Base-by-base conservation (phyloP, 2,113 vertebrate genomes). In the Cacatua alba region DNA sequence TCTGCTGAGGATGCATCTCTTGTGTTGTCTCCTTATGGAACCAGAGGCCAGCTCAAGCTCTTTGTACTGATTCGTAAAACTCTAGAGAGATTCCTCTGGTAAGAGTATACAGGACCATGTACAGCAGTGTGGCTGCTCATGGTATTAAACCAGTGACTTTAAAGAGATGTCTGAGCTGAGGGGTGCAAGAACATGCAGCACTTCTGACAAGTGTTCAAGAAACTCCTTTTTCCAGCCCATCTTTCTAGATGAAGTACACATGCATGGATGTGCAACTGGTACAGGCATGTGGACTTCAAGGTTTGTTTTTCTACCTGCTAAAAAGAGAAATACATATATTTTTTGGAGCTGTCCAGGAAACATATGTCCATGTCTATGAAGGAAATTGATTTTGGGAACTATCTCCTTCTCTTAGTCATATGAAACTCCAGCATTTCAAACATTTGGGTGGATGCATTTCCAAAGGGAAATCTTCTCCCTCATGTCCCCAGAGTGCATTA, bases 271-370 rank as follows among this genome's bases (percentile, higher is more conserved):
- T 46, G 65, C 46, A 77, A 46, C 26, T 20, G 15, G 31, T 17
- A 39, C 33, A 75, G 51, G 7, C 18, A 65, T 0, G 3, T 8
- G 24, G 25, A 23, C 25, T 63, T 70, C 5, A 35, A 88, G 46
- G 13, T 59, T 75, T 63, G 12, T 14, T 92, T 82, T 87, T 37
- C n/a, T 76, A 62, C 29, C 26, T 52, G 16, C 31, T 85, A 35
- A 65, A 81, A 65, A 85, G 37, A 81, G 12, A 84, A 41, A 79
- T 10, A 53, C 1, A 12, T 5, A 0, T 33, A 6, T 49, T 20
- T 43, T 88, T 67, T 57, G 16, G 65, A 87, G 70, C 65, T 91
- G 86, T 86, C 83, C 81, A 48, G 52, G 83, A 88, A 78, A 57
- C 11, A 8, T 26, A 77, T 0, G 1, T 62, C 37, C 64, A 91